Evolutionary conservation across 2,888 invertebrate genomes (phyloP), one percentile per base, ranked within the genome.

Genomic region (Dugesia japonica): DNA sequence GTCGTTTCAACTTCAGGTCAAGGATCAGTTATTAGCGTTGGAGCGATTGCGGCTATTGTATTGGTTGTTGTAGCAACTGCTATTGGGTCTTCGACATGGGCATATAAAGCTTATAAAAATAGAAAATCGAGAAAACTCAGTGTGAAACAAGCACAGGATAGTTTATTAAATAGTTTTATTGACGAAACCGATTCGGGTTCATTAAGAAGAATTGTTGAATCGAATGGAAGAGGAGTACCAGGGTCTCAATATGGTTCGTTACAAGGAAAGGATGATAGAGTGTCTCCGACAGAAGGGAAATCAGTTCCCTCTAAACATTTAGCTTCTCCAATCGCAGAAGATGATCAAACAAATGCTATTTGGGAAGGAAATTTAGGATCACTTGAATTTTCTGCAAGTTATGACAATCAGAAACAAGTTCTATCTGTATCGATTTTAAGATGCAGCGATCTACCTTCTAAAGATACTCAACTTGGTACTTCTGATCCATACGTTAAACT

Each of bases 401-500:
- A 75, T 72, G 75, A 75, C 72, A 75, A 80, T 79, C 33, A 80
- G 79, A 88, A 87, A 80, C 81, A 79, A 80, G 92, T 93, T 0
- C 86, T 95, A 81, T 90, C 92, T 81, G 93, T 95, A 26, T 93
- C 91, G 0, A 92, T 95, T 81, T 90, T 92, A 42, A 90, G 91
- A 72, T 94, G 94, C 85, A 89, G 89, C 79, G 91, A 91, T 42
- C 86, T 95, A 73, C 94, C 94, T 0, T 90, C 82, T 42, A 89
- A 91, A 81, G 91, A 92, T 83, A 89, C 90, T 0, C 88, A 88
- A 80, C 87, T 90, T 9, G 90, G 90, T 0, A 91, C 91, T 9
- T 89, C 90, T 81, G 97, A 98, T 87, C 97, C 97, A 0, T 98
- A 98, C 85, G 94, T 98, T 42, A 98, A 98, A 85, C 88, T 98